Conservation (phyloP, 2,888 invertebrate genomes). For the Alsophila aescularia region DNA sequence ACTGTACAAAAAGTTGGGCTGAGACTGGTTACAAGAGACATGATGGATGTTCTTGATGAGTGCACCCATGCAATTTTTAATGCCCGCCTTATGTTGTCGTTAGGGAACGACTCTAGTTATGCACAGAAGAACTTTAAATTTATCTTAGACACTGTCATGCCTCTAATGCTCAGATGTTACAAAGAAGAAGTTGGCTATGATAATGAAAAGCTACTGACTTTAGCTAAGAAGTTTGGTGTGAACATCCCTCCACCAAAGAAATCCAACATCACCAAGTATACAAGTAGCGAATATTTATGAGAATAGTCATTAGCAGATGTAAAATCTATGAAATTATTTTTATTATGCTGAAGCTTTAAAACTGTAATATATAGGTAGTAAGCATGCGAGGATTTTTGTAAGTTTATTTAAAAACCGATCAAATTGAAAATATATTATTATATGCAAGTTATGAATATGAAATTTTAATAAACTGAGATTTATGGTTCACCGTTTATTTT, state of each 20-base stretch:
- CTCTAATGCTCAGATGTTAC: conserved; percentile 86
- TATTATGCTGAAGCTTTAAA: conserved; percentile 83
- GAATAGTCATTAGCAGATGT: conserved; percentile 61
- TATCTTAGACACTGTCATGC: conserved; percentile 87
- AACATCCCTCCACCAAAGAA: conserved; percentile 84
- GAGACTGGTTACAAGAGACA: conserved; percentile 89
- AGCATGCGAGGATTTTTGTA: conserved; percentile 80
- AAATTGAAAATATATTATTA: conserved; percentile 74
- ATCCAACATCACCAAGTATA: conserved; percentile 87
- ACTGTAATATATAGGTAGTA: conserved; percentile 80
- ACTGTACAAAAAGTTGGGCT: conserved; percentile 90
- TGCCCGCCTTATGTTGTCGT: conserved; percentile 86
- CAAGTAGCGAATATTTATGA: conserved; percentile 87
- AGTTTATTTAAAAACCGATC: conserved; percentile 81
- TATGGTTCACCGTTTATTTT: conserved; percentile 65
- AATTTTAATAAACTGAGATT: conserved; percentile 78
- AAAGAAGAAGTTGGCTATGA: conserved; percentile 85
- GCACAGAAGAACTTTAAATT: conserved; percentile 88
- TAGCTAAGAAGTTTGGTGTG: conserved; percentile 83
- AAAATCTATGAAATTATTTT: conserved; percentile 72
- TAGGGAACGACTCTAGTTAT: conserved; percentile 73
- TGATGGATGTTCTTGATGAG: conserved; percentile 89
- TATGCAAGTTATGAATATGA: conserved; percentile 80
- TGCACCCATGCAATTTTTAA: conserved; percentile 90
- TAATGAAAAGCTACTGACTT: conserved; percentile 76